phyloP scores from a whole-genome alignment of 2,797 vertebrate species.

The Acomys russatus region DNA sequence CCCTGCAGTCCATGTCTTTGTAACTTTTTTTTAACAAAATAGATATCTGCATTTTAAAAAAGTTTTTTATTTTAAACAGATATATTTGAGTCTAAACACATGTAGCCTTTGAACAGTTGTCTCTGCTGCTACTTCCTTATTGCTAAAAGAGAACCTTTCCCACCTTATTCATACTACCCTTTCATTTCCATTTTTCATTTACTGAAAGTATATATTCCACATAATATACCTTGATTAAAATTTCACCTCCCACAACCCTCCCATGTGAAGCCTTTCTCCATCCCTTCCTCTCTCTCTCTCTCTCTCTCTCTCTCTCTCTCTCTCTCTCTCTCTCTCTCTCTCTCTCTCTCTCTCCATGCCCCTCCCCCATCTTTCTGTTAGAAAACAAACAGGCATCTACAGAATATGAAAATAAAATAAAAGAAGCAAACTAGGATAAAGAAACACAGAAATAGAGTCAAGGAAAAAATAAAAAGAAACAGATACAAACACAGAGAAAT shows the following conservation, averaged over 20 bases:
- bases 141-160: neutral
- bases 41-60: slow-evolving; percentile 92
- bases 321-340: neutral
- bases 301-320: neutral
- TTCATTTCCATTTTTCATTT: neutral
- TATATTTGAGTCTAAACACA: neutral
- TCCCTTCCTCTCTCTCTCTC: neutral
- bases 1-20: slow-evolving; percentile 91
- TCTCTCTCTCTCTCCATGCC: neutral
- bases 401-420: neutral
- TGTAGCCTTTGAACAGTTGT: neutral
- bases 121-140: neutral
- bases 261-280: neutral
- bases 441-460: neutral
- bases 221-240: neutral
- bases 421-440: neutral
- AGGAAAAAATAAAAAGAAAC: neutral
- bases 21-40: slow-evolving; percentile 94
- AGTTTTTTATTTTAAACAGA: slow-evolving; percentile 45
- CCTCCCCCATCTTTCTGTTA: neutral
- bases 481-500: neutral
- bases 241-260: neutral
- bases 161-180: neutral
- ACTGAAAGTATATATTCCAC: neutral
- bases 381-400: neutral